Evolutionary conservation across 2,888 invertebrate species (phyloP).

Genomic region (Nasonovia ribisnigri): DNA sequence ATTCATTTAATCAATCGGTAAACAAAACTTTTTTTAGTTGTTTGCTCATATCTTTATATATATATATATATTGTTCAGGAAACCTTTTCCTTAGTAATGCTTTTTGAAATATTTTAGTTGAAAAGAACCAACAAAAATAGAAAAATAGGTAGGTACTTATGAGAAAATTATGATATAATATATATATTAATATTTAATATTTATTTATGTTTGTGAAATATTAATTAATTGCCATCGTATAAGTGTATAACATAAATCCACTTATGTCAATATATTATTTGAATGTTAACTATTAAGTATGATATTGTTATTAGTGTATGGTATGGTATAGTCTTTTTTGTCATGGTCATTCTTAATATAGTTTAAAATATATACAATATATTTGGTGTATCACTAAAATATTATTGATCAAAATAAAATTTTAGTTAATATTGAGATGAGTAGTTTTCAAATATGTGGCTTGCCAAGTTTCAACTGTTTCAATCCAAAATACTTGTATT

Average conservation of each 20-base stretch:
- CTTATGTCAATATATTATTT: background rate
- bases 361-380: no score
- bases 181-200: background rate
- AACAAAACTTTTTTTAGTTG: background rate
- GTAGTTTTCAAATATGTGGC: background rate
- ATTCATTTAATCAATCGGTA: background rate
- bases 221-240: background rate
- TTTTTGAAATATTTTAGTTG: background rate
- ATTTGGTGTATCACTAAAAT: background rate
- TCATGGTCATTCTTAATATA: no score
- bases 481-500: background rate
- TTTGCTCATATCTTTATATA: no score
- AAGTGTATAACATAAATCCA: background rate
- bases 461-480: background rate
- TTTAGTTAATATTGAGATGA: background rate
- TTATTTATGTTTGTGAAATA: background rate
- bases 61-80: no score
- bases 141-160: background rate
- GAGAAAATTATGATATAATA: background rate
- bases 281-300: background rate
- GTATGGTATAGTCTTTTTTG: background rate
- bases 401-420: background rate
- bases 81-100: background rate
- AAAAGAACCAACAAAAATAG: background rate
- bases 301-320: background rate